phyloP scores from a whole-genome alignment of 2,797 vertebrate genomes.

The Dipus sagitta region DNA sequence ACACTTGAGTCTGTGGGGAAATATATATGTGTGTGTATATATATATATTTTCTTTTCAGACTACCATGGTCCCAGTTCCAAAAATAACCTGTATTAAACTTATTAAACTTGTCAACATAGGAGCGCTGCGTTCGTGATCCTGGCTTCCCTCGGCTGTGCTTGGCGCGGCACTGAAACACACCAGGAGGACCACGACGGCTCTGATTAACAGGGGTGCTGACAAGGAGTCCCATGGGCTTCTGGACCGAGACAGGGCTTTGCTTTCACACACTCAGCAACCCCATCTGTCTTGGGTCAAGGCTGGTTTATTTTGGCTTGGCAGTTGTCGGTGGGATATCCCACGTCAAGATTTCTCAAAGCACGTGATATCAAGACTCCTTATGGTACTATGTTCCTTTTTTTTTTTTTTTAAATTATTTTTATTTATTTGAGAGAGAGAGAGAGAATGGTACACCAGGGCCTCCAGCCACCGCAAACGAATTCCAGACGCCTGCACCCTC shows the following conservation, averaged over 20 bases:
- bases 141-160: background rate
- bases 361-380: background rate
- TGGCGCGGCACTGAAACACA: background rate
- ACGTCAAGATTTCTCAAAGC: background rate
- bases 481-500: no score
- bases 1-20: no score
- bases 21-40: no score
- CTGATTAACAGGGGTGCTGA: constrained; percentile 14
- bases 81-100: constrained; percentile 46
- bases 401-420: no score
- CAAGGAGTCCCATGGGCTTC: background rate
- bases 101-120: constrained; percentile 15
- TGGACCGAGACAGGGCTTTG: background rate
- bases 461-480: no score
- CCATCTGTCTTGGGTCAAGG: constrained; percentile 31
- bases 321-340: constrained; percentile 22
- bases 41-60: no score
- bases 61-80: background rate
- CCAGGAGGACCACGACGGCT: background rate
- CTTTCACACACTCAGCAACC: background rate
- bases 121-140: background rate
- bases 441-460: no score
- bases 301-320: constrained; percentile 28
- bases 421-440: no score
- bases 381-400: no score